Evolutionary conservation across 2,797 vertebrate species (phyloP).

Genomic region (Acipenser transmontanus): DNA sequence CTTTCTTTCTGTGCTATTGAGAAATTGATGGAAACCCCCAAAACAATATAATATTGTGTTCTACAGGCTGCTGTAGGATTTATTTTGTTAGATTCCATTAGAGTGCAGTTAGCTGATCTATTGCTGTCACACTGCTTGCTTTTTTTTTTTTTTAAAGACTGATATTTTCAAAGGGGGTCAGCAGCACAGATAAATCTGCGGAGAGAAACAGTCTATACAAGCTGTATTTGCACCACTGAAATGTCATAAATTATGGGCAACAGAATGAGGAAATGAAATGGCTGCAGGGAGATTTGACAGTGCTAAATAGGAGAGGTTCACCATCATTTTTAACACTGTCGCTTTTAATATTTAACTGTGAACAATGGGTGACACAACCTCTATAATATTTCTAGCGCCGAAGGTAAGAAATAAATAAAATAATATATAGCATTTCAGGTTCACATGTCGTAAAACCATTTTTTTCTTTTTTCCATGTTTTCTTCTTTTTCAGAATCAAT

Average conservation of each 20-base stretch:
- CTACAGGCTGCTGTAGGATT: not conserved
- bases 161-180: conserved; percentile 4
- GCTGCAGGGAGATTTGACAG: not conserved
- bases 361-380: not conserved
- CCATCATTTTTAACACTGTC: not conserved
- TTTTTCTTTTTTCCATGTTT: no score
- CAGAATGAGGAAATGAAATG: not conserved
- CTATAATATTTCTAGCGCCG: not conserved
- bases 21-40: not conserved
- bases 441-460: no score
- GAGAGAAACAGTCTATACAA: not conserved
- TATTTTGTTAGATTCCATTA: not conserved
- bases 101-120: not conserved
- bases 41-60: not conserved
- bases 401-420: not conserved
- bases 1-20: not conserved
- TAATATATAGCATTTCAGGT: no score
- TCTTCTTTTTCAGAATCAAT: no score
- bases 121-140: not conserved
- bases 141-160: conserved; percentile 3
- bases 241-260: conserved; percentile 2
- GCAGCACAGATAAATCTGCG: not conserved
- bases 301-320: not conserved
- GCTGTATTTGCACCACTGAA: not conserved
- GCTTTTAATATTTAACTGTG: conserved; percentile 2